Evolutionary conservation across 2,888 invertebrate genomes (phyloP), one percentile per base, ranked within the genome.

Genomic region (Diabrotica balteata): DNA sequence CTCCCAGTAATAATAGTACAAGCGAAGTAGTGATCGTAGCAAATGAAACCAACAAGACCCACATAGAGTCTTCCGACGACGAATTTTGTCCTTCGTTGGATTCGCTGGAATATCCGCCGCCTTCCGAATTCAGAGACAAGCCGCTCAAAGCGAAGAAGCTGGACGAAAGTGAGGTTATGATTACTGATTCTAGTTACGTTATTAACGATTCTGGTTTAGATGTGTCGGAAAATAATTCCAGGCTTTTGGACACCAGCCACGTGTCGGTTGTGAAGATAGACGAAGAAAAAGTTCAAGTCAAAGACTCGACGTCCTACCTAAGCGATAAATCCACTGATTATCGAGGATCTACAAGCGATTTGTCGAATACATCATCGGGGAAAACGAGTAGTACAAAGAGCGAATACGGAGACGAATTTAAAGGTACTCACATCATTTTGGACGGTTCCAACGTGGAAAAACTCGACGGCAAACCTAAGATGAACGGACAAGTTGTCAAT

Each of bases 241-340:
- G 80, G 55, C 68, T 79, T 17, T 70, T 79, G 60, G 95, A 95
- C 83, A 94, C 93, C 73, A 95, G 94, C 80, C 95, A 96, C 84
- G 95, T 96, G 65, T 95, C 95, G 0, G 95, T 96, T 67, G 95
- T 96, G 70, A 94, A 94, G 44, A 95, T 96, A 11, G 95, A 95
- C 60, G 91, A 92, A 77, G 92, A 92, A 78, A 85, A 85, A 71
- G 91, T 93, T 44, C 90, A 90, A 80, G 90, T 90, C 7, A 90
- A 91, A 75, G 93, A 93, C 83, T 93, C 93, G 6, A 84, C 83
- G 5, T 80, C 81, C 1, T 81, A 82, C 73, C 69, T 83, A 69
- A 80, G 79, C 70, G 81, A 75, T 43, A 80, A 79, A 64, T 75
- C 76, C 9, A 70, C 64, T 5, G 80, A 81, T 65, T 78, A 79